Evolutionary conservation across 2,888 invertebrate species (phyloP).

Genomic region (Diplolepis rosae): DNA sequence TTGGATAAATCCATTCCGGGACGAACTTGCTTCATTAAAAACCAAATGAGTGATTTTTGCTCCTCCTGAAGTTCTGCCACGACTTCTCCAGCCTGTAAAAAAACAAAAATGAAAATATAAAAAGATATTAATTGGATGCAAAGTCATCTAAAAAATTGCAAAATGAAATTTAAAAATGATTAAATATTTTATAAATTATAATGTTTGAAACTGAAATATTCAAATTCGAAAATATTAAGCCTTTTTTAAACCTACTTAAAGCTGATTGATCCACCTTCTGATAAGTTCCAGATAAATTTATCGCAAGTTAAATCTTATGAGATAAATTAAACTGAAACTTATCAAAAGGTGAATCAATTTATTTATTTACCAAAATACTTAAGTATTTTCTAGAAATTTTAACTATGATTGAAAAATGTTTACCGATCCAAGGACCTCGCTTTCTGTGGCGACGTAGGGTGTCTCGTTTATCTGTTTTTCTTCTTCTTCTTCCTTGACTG

Average conservation of each 20-base stretch:
- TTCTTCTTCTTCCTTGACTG: slow-evolving; percentile 76
- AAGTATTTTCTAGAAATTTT: too few species aligned
- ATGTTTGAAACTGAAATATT: too few species aligned
- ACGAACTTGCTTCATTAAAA: slow-evolving; percentile 93
- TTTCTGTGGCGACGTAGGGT: slow-evolving; percentile 75
- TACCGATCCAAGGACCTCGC: slow-evolving; percentile 76
- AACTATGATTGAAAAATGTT: too few species aligned
- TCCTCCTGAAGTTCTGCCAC: slow-evolving; percentile 95
- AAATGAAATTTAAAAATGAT: neutral
- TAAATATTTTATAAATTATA: too few species aligned
- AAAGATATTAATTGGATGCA: neutral
- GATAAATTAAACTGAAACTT: too few species aligned
- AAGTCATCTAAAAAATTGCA: neutral
- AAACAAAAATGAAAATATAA: neutral
- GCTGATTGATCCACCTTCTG: too few species aligned
- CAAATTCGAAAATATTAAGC: too few species aligned
- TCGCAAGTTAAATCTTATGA: too few species aligned
- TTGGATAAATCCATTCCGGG: slow-evolving; percentile 97
- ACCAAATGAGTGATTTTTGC: slow-evolving; percentile 96
- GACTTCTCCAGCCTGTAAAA: slow-evolving; percentile 83
- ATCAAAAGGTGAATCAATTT: too few species aligned
- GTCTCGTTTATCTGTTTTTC: slow-evolving; percentile 72
- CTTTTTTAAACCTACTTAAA: too few species aligned
- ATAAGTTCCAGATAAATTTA: too few species aligned
- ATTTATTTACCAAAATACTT: too few species aligned